phyloP scores from a whole-genome alignment of 2,888 invertebrate species.

The Heliconius erato region DNA sequence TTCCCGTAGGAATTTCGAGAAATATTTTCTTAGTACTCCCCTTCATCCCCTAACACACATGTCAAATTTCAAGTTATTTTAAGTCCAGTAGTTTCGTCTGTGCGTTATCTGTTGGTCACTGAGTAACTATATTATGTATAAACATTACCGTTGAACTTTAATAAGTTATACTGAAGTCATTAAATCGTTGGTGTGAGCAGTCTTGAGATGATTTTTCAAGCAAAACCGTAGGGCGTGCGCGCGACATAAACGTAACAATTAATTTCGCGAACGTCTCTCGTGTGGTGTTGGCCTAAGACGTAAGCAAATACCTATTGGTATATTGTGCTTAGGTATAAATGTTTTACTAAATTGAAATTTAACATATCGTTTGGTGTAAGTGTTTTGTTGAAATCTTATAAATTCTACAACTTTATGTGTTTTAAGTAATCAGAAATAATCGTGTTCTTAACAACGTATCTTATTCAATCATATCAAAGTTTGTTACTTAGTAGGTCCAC shows the following conservation, averaged over 20 bases:
- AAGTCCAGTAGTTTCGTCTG: background rate
- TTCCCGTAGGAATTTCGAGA: no score
- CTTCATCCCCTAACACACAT: background rate
- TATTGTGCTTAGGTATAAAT: background rate
- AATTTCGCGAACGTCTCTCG: constrained; percentile 74
- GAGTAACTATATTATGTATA: background rate
- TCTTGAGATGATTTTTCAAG: constrained; percentile 79
- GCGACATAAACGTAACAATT: constrained; percentile 81
- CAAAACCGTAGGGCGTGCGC: constrained; percentile 72
- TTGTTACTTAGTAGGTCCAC: no score
- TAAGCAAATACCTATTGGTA: background rate
- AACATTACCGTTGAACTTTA: background rate
- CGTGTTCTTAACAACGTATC: no score
- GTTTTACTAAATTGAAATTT: no score
- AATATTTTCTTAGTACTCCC: no score
- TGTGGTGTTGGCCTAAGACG: constrained; percentile 50
- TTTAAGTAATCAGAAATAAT: no score
- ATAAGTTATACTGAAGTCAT: constrained; percentile 38
- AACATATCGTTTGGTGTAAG: no score
- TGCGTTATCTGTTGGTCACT: no score
- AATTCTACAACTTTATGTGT: no score
- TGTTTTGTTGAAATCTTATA: no score
- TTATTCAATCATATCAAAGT: no score
- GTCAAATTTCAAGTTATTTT: background rate
- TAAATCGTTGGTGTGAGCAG: constrained; percentile 67